Base-by-base conservation (phyloP, 1,140 invertebrate genomes). In the Magallana angulata region DNA sequence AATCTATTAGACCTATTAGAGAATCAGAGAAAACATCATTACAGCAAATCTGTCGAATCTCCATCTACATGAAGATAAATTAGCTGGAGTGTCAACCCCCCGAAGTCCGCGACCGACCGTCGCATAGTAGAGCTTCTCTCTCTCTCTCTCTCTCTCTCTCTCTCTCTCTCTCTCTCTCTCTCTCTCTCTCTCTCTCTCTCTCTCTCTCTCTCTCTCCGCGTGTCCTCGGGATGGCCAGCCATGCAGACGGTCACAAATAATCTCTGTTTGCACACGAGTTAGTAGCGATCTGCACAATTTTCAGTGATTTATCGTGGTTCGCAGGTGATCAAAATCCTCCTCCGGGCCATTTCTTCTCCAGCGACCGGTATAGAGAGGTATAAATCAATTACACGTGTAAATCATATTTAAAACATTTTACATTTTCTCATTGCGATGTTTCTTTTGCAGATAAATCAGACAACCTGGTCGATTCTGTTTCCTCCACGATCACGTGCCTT, bases 391-490 rank as follows among this genome's bases (percentile, higher is more conserved):
- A 76, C 68, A 76, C 68, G 68, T 76, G 68, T 76, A 76, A 76
- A 76, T 76, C 68, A 76, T 76, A 76, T 76, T 76, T 76, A 76
- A 76, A 76, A 76, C 68, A 76, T 76, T 76, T 76, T 76, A 76
- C 68, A 76, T 30, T 36, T 76, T 76, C 68, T 76, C 24, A 30
- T 30, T 76, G 24, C 24, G 36, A 76, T 76, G 68, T 76, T 76
- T 76, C 68, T 76, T 76, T 76, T 76, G 68, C 68, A 76, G 68
- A 76, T 76, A 76, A 76, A 76, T 76, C 68, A 76, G 68, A 76
- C 36, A 76, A 76, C 68, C 36, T 76, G 24, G 68, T 30, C 68
- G 36, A 18, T 76, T 76, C 24, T 36, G 68, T 76, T 76, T 76
- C 68, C 68, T 76, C 68, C 14, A 12, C 24, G 18, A 30, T 76